Evolutionary conservation across 2,113 vertebrate genomes (phyloP).

Genomic region (Sarotherodon lohbergeri): DNA sequence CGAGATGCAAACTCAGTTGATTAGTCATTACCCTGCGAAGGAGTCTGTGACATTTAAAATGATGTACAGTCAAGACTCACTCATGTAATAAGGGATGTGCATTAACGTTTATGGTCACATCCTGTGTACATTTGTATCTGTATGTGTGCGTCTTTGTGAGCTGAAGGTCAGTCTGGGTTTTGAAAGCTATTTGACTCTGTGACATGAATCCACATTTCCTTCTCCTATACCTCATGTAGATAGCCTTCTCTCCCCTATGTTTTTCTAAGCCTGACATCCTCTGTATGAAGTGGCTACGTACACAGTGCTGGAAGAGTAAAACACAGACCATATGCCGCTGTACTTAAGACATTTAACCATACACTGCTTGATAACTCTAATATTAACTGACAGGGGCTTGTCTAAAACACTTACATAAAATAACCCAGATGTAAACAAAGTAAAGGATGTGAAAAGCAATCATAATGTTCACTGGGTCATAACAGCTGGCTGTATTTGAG

Average conservation of each 20-base stretch:
- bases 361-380: not conserved
- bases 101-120: conserved; percentile 53
- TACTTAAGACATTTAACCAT: not conserved
- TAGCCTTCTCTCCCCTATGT: not conserved
- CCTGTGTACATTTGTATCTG: conserved; percentile 33
- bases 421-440: not conserved
- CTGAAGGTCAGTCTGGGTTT: conserved; percentile 65
- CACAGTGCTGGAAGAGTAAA: not conserved
- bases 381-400: not conserved
- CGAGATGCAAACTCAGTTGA: conserved; percentile 32
- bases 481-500: not conserved
- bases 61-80: conserved; percentile 35
- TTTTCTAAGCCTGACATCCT: conserved; percentile 20
- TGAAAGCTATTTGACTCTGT: conserved; percentile 60
- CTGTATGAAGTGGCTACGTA: not conserved
- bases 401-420: not conserved
- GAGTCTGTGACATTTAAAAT: conserved; percentile 64
- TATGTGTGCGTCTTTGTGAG: not conserved
- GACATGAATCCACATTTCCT: conserved; percentile 38
- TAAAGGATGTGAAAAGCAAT: not conserved
- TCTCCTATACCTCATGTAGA: not conserved
- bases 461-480: not conserved
- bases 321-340: not conserved
- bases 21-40: conserved; percentile 44
- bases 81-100: conserved; percentile 43